A percentile compares a stretch with the other conserved stretches of the same genome.
phyloP scores from a whole-genome alignment of 2,888 invertebrate genomes.

The Clepsis dumicolana region DNA sequence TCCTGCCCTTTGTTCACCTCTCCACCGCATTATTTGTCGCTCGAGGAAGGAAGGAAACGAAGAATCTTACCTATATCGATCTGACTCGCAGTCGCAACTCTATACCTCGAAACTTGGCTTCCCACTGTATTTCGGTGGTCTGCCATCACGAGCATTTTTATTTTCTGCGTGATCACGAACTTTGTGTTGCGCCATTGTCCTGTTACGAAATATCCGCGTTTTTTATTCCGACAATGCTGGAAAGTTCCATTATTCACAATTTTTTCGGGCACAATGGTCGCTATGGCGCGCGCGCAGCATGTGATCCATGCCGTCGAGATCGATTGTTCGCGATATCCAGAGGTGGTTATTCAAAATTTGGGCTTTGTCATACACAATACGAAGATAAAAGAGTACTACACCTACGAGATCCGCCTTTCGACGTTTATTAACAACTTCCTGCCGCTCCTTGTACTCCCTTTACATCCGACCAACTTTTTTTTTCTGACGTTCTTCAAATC shows the following conservation, averaged over 20 bases:
- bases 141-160: conserved; percentile 41
- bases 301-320: conserved; percentile 72
- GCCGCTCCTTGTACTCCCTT: conserved; percentile 61
- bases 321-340: conserved; percentile 78
- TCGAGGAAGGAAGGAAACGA: conserved; percentile 75
- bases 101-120: conserved; percentile 20
- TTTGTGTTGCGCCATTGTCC: conserved; percentile 71
- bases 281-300: conserved; percentile 80
- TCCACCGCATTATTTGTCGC: conserved; percentile 70
- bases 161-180: conserved; percentile 57
- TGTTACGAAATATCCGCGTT: conserved; percentile 74
- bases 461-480: conserved; percentile 54
- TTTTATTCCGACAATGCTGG: conserved; percentile 76
- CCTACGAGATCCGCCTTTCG: conserved; percentile 69
- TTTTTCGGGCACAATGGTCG: conserved; percentile 76
- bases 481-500: conserved; percentile 6
- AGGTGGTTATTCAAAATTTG: conserved; percentile 75
- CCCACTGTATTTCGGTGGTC: conserved; percentile 16
- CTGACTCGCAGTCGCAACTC: conserved; percentile 36
- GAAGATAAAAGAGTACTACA: conserved; percentile 73
- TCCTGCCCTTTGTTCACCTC: conserved; percentile 81
- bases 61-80: conserved; percentile 43
- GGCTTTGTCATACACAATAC: conserved; percentile 72
- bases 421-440: conserved; percentile 75
- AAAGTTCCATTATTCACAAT: conserved; percentile 79